Evolutionary conservation across 1,140 invertebrate genomes (phyloP).

Genomic region (Sarcophaga bullata): DNA sequence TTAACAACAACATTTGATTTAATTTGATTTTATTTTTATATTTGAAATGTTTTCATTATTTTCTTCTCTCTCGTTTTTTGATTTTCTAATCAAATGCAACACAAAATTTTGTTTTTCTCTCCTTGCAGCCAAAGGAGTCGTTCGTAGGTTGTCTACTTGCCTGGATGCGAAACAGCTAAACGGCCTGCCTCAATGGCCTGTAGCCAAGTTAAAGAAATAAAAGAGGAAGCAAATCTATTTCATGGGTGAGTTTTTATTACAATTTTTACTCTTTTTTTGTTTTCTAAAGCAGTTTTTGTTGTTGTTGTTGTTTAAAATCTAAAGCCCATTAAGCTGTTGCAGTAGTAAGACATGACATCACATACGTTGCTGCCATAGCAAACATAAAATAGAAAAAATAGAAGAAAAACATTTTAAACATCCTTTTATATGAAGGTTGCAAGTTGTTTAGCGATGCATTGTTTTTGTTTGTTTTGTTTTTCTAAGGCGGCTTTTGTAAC

Average conservation of each 20-base stretch:
- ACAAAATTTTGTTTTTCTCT: background rate
- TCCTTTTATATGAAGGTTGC: background rate
- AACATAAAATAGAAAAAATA: background rate
- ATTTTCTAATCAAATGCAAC: constrained; percentile 13
- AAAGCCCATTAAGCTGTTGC: too few relatives aligned
- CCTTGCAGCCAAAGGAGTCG: too few relatives aligned
- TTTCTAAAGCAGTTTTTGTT: background rate
- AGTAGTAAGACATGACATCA: too few relatives aligned
- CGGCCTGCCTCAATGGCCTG: background rate
- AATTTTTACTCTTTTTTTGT: background rate
- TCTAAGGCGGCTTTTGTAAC: background rate
- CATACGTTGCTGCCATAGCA: too few relatives aligned
- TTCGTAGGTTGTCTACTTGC: too few relatives aligned
- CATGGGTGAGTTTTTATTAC: background rate
- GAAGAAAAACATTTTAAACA: background rate
- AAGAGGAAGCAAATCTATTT: background rate
- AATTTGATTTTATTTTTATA: too few relatives aligned
- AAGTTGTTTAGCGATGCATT: background rate
- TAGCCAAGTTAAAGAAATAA: background rate
- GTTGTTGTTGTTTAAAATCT: too few relatives aligned
- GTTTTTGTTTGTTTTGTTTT: background rate
- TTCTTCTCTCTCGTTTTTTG: background rate
- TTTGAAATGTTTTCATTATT: too few relatives aligned
- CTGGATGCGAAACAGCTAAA: too few relatives aligned
- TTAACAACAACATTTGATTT: background rate